phyloP scores from a whole-genome alignment of 2,888 invertebrate genomes.

The Macrophya alboannulata region DNA sequence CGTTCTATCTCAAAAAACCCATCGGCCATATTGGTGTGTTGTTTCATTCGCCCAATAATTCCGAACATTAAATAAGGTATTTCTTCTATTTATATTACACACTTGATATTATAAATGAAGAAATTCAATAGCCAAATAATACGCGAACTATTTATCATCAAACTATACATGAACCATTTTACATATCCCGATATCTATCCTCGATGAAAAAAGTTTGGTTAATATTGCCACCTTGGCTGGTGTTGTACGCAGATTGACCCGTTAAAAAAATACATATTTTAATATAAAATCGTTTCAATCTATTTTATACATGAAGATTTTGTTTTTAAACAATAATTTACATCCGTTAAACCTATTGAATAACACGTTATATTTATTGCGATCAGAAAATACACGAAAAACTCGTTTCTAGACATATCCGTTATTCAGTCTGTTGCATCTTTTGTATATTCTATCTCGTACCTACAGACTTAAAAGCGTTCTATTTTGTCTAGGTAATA shows the following conservation, averaged over 20 bases:
- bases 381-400: not conserved
- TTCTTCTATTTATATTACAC: slow-evolving; percentile 63
- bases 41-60: slow-evolving; percentile 79
- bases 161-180: slow-evolving; percentile 24
- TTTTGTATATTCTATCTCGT: slow-evolving; percentile 38
- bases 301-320: not conserved
- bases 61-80: slow-evolving; percentile 78
- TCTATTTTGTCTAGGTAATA: slow-evolving; percentile 32
- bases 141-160: not conserved
- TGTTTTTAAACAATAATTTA: not conserved
- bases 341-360: not conserved
- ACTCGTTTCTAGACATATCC: slow-evolving; percentile 2
- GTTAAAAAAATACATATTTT: slow-evolving; percentile 65
- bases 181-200: slow-evolving; percentile 63
- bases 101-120: not conserved
- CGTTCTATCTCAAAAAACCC: slow-evolving; percentile 75
- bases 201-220: slow-evolving; percentile 77
- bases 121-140: not conserved
- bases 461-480: slow-evolving; percentile 3
- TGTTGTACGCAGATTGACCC: slow-evolving; percentile 65
- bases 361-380: not conserved
- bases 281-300: slow-evolving; percentile 59
- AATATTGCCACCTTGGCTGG: slow-evolving; percentile 79
- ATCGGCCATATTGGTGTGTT: slow-evolving; percentile 81
- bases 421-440: slow-evolving; percentile 52